Percentiles rank a stretch among this genome's conserved stretches.
These are phyloP conservation scores for Siniperca chuatsi DNA, from an alignment of 2,113 vertebrate genomes.

Conservation along the genomic window DNA sequence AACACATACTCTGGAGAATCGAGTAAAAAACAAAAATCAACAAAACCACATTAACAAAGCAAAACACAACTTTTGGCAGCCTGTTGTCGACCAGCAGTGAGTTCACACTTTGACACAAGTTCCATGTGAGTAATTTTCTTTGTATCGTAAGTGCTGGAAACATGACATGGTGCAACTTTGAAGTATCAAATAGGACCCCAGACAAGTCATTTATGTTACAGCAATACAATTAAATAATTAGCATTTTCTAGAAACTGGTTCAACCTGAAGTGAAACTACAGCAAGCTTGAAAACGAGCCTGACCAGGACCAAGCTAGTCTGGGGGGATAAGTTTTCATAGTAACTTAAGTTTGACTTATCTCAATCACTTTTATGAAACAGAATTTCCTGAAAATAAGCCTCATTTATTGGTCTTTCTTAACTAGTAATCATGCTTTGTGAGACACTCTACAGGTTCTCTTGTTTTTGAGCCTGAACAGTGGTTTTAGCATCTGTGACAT, in stretches of 20 bases:
- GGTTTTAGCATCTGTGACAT: not conserved
- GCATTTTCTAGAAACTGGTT: constrained; percentile 7
- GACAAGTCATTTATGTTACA: not conserved
- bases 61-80: not conserved
- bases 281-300: not conserved
- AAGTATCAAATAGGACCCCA: not conserved
- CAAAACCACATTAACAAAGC: not conserved
- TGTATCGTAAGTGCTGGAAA: not conserved
- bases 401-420: too few species aligned
- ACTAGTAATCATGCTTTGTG: not conserved
- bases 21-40: not conserved
- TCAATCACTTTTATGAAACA: not conserved
- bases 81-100: not conserved
- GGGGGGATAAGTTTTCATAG: not conserved
- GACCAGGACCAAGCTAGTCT: not conserved
- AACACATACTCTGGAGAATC: not conserved
- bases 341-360: not conserved
- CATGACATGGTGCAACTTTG: not conserved
- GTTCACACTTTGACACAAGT: not conserved
- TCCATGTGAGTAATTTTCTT: not conserved
- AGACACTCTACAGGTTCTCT: not conserved
- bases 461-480: not conserved
- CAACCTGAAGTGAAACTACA: constrained; percentile 10
- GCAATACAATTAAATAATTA: not conserved
- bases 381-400: too few species aligned